Evolutionary conservation across 2,888 invertebrate genomes (phyloP), one percentile per base, ranked within the genome.

Genomic region (Schizotus pectinicornis): DNA sequence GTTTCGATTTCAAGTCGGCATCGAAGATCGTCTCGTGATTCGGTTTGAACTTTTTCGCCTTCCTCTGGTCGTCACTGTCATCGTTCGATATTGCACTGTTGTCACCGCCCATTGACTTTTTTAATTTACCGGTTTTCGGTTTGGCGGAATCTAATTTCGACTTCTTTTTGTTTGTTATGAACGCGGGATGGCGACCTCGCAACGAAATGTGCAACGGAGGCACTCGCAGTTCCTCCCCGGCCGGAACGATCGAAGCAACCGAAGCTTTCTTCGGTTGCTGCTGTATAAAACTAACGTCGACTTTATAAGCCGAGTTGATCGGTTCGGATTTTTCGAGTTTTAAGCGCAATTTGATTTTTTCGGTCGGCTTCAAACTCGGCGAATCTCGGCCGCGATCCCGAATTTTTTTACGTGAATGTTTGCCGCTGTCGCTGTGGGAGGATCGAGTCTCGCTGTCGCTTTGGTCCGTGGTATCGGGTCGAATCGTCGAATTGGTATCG

Each of bases 201-300:
- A 95, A 80, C 55, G 93, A 93, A 70, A 95, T 94, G 77, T 94
- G 94, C 59, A 94, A 81, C 1, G 94, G 95, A 6, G 95, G 94
- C 42, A 95, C 95, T 52, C 93, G 83, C 6, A 90, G 87, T 70
- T 92, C 92, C 61, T 91, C 92, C 1, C 72, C 73, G 6, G 59
- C 48, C 1, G 67, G 69, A 63, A 61, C 72, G 62, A 67, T 69
- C 67, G 47, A 71, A 0, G 70, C 67, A 1, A 68, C 58, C 5
- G 74, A 61, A 3, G 77, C 74, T 56, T 78, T 78, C 56, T 81
- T 81, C 48, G 84, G 83, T 66, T 84, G 77, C 60, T 84, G 82
- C 71, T 85, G 86, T 3, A 89, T 86, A 76, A 89, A 91, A 64
- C 89, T 89, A 30, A 90, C 87, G 72, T 91, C 91, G 14, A 91